Conservation (phyloP, 1,140 invertebrate genomes). For the Onthophagus taurus region DNA sequence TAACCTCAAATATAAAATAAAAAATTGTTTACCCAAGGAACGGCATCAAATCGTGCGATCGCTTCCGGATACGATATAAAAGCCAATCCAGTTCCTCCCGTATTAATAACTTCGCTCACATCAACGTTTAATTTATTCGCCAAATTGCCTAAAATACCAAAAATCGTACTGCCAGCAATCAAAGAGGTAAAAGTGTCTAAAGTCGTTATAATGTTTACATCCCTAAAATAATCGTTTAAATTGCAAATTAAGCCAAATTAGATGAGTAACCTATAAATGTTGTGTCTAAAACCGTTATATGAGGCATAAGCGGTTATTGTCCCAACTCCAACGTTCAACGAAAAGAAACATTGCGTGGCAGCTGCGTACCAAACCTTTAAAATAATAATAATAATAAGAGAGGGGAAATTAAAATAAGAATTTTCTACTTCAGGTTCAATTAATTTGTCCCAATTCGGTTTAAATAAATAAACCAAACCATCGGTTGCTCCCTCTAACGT, state of each 20-base stretch:
- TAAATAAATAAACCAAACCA: conserved; percentile 65
- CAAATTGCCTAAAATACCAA: conserved; percentile 65
- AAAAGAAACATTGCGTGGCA: conserved; percentile 74
- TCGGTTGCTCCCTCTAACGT: conserved; percentile 64
- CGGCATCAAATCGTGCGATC: conserved; percentile 46
- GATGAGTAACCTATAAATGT: conserved; percentile 84
- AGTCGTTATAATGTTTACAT: conserved; percentile 59
- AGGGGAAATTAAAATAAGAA: too few species aligned
- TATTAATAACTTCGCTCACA: conserved; percentile 11
- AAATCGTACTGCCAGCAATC: conserved; percentile 70
- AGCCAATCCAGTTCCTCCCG: conserved; percentile 45
- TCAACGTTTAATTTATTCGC: conserved; percentile 48
- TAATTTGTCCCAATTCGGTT: conserved; percentile 53
- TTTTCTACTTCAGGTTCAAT: conserved; percentile 43
- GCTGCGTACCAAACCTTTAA: conserved; percentile 69
- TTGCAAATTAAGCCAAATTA: too few species aligned
- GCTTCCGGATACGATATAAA: conserved; percentile 59
- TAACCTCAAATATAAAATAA: background rate
- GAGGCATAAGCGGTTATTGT: conserved; percentile 62
- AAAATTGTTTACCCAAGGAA: conserved; percentile 31
- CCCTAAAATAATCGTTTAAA: conserved; percentile 43
- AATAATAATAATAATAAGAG: background rate
- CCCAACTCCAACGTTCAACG: conserved; percentile 61
- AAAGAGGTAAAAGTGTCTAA: conserved; percentile 67
- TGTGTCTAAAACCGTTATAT: conserved; percentile 70